A percentile compares a stretch with the other conserved stretches of the same genome.
Conservation (phyloP, 2,797 vertebrate genomes). For the Brachyrhaphis roseni region DNA sequence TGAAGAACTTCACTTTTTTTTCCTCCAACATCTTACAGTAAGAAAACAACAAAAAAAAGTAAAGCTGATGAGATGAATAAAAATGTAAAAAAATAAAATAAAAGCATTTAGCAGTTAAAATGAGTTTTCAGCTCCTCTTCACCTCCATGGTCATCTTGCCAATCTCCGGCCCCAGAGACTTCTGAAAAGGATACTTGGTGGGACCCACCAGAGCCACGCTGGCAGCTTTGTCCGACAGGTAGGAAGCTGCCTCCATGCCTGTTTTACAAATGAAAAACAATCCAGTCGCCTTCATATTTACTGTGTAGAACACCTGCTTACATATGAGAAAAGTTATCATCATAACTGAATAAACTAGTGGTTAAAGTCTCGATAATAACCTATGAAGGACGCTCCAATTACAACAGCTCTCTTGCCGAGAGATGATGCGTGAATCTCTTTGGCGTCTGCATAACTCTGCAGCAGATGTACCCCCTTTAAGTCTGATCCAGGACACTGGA, state of each 20-base stretch:
- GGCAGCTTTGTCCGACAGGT: constrained; percentile 83
- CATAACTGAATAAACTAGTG: background rate
- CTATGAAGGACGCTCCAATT: constrained; percentile 89
- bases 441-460: constrained; percentile 82
- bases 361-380: constrained; percentile 56
- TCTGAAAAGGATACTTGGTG: constrained; percentile 77
- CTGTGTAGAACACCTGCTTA: background rate
- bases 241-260: constrained; percentile 91
- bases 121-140: constrained; percentile 5
- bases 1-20: constrained; percentile 84
- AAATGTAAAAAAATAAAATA: background rate
- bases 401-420: constrained; percentile 77
- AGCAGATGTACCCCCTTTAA: constrained; percentile 82
- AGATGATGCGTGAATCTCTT: constrained; percentile 78
- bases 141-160: constrained; percentile 87
- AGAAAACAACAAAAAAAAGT: background rate
- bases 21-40: constrained; percentile 85
- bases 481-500: constrained; percentile 81
- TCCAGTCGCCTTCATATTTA: background rate
- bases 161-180: constrained; percentile 80
- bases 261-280: constrained; percentile 14
- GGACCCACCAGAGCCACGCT: constrained; percentile 81
- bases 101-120: background rate
- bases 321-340: background rate
- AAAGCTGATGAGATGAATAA: background rate